Evolutionary conservation across 1,140 invertebrate species (phyloP).

Genomic region (Drosophila ironensis): DNA sequence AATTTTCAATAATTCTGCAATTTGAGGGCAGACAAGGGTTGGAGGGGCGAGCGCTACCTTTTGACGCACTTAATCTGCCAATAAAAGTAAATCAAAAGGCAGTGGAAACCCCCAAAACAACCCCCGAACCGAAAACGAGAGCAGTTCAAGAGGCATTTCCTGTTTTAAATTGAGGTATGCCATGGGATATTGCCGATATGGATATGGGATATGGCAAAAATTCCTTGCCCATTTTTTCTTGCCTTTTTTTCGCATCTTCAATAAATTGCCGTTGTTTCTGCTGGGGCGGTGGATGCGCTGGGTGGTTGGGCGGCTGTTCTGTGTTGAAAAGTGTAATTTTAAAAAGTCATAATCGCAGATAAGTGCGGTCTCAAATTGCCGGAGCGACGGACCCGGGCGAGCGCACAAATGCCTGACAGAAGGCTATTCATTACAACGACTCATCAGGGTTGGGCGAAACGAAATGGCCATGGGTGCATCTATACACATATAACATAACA

Average conservation of each 20-base stretch:
- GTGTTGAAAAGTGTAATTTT: constrained; percentile 80
- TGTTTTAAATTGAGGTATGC: constrained; percentile 81
- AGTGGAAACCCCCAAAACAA: constrained; percentile 45
- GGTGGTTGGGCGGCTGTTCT: no score
- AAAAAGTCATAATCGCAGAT: constrained; percentile 82
- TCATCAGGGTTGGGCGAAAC: constrained; percentile 26
- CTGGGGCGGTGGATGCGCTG: neutral
- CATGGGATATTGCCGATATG: constrained; percentile 70
- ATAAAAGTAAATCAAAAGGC: constrained; percentile 81
- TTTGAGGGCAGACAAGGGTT: constrained; percentile 28
- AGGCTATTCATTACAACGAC: constrained; percentile 76
- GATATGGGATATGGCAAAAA: constrained; percentile 60
- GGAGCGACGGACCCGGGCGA: constrained; percentile 19
- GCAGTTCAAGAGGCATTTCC: constrained; percentile 78
- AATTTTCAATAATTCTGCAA: constrained; percentile 62
- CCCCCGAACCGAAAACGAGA: constrained; percentile 33
- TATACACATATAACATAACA: constrained; percentile 21
- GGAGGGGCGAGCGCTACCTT: constrained; percentile 60
- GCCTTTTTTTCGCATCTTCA: constrained; percentile 9
- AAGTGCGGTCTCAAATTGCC: constrained; percentile 81
- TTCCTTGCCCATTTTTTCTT: constrained; percentile 43
- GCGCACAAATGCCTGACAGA: constrained; percentile 50
- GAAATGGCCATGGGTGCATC: constrained; percentile 24
- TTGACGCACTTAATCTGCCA: constrained; percentile 79
- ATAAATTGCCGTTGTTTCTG: constrained; percentile 60